These are phyloP conservation scores for Physella acuta DNA, from an alignment of 1,140 invertebrate species.

Conservation along the genomic window DNA sequence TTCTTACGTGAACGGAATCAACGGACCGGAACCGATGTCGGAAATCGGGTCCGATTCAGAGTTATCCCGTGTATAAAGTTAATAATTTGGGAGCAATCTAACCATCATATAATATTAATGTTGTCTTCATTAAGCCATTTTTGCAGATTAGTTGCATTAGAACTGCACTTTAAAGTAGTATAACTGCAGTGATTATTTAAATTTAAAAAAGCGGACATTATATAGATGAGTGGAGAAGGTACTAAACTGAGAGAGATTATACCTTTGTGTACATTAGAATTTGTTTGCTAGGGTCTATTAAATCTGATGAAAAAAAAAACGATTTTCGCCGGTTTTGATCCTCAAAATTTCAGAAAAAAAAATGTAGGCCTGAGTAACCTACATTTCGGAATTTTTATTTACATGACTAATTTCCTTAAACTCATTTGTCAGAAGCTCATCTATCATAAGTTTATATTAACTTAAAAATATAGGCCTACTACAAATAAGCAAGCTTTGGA, in stretches of 20 bases:
- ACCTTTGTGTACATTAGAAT: too few relatives aligned
- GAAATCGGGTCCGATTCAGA: conserved; percentile 17
- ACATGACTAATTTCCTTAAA: too few relatives aligned
- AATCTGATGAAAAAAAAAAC: too few relatives aligned
- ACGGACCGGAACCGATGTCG: background rate
- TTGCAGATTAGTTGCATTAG: background rate
- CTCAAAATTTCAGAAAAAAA: too few relatives aligned
- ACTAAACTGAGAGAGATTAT: background rate
- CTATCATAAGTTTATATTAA: too few relatives aligned
- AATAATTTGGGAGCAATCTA: background rate
- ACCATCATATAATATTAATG: background rate
- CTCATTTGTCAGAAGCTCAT: too few relatives aligned
- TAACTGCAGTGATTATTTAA: background rate
- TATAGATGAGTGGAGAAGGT: background rate
- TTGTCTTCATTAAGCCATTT: background rate
- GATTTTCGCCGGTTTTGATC: too few relatives aligned
- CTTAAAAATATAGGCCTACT: too few relatives aligned
- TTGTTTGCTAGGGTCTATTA: too few relatives aligned
- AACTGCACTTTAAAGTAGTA: background rate
- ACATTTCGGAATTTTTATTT: too few relatives aligned
- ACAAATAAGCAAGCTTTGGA: too few relatives aligned
- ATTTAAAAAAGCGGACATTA: background rate
- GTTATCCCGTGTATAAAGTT: conserved; percentile 15
- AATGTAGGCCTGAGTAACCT: too few relatives aligned
- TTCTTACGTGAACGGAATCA: background rate